Evolutionary conservation across 2,888 invertebrate genomes (phyloP).

Genomic region (Plusia festucae): DNA sequence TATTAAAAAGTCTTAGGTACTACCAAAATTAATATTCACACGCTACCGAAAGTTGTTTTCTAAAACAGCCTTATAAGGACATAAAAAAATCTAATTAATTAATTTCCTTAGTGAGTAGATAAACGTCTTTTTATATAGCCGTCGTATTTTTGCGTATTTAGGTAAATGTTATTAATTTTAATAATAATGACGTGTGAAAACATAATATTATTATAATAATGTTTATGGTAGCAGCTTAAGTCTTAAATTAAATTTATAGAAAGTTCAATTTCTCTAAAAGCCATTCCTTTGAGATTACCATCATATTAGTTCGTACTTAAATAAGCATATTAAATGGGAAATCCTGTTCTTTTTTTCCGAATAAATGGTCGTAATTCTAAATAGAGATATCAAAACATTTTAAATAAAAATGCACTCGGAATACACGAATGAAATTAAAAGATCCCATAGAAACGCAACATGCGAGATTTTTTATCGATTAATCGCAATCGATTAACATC

Average conservation of each 20-base stretch:
- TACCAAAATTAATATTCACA: background rate
- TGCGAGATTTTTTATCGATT: slow-evolving; percentile 36
- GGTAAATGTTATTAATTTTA: background rate
- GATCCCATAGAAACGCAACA: slow-evolving; percentile 33
- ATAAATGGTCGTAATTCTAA: too few relatives aligned
- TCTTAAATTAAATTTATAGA: too few relatives aligned
- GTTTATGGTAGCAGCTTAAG: too few relatives aligned
- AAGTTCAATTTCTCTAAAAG: too few relatives aligned
- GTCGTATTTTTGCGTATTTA: background rate
- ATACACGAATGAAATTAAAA: slow-evolving; percentile 29
- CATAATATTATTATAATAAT: background rate
- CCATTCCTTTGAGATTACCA: background rate
- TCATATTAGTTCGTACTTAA: background rate
- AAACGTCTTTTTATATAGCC: background rate
- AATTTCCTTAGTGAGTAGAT: background rate
- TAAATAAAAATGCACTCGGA: slow-evolving; percentile 9
- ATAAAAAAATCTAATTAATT: background rate
- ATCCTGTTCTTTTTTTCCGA: slow-evolving; percentile 9
- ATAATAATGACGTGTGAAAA: background rate
- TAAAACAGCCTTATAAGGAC: background rate
- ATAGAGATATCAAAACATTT: slow-evolving; percentile 12
- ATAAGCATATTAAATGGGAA: slow-evolving; percentile 10
- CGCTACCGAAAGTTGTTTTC: background rate
- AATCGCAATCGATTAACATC: slow-evolving; percentile 52
- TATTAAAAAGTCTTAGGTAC: background rate